These are phyloP conservation scores for Pituophis catenifer DNA, from an alignment of 2,113 vertebrate genomes.

Conservation along the genomic window DNA sequence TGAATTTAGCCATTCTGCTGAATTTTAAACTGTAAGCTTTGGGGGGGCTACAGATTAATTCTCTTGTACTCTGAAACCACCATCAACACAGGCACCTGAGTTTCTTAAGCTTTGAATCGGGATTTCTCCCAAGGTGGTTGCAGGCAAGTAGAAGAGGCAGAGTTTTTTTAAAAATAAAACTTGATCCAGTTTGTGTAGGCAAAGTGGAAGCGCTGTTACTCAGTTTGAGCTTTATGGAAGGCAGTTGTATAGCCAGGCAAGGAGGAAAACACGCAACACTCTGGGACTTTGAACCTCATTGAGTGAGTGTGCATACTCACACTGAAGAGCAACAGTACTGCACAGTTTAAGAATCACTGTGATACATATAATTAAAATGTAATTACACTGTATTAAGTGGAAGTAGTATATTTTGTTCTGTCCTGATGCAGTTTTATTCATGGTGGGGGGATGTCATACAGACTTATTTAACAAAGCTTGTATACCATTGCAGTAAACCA, in stretches of 20 bases:
- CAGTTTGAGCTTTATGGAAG: neutral
- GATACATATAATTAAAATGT: neutral
- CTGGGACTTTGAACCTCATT: neutral
- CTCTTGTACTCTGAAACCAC: neutral
- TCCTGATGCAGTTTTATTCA: neutral
- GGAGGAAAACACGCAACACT: neutral
- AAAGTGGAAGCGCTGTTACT: neutral
- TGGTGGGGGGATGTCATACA: neutral
- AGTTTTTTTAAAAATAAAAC: neutral
- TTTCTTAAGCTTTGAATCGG: neutral
- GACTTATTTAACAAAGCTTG: neutral
- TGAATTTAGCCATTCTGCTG: neutral
- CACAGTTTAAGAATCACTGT: neutral
- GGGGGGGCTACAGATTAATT: neutral
- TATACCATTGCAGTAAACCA: neutral
- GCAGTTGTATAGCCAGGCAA: neutral
- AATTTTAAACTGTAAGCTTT: neutral
- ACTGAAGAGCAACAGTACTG: neutral
- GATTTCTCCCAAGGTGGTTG: neutral
- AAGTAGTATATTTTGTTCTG: neutral
- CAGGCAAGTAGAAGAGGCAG: neutral
- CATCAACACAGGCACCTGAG: neutral
- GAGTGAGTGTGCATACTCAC: neutral
- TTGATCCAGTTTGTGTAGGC: neutral
- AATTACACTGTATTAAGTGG: neutral